A percentile compares a stretch with the other conserved stretches of the same genome.
Evolutionary conservation across 2,888 invertebrate species (phyloP).

Genomic region (Acronicta leporina): DNA sequence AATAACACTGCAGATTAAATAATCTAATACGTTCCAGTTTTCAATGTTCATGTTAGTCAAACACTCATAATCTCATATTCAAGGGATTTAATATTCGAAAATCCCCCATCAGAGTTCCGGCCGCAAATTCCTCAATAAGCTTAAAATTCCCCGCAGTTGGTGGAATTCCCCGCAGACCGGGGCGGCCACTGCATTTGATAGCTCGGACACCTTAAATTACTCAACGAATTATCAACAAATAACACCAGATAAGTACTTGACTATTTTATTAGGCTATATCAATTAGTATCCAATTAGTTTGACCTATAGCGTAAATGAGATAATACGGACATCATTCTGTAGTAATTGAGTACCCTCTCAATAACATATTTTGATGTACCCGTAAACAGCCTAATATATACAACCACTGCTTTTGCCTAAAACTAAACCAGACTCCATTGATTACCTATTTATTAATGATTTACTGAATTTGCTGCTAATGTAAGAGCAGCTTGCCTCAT

Average conservation of each 20-base stretch:
- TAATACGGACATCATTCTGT: no score
- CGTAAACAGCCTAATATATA: no score
- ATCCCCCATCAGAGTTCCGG: slow-evolving; percentile 46
- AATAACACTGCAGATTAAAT: no score
- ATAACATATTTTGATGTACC: no score
- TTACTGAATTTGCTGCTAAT: no score
- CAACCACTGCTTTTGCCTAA: no score
- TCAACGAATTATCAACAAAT: slow-evolving; percentile 12
- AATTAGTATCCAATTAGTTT: neutral
- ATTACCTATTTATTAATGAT: no score
- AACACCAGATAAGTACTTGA: neutral
- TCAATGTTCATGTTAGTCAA: slow-evolving; percentile 26
- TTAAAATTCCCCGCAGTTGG: slow-evolving; percentile 48
- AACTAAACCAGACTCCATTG: no score
- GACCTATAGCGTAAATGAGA: neutral
- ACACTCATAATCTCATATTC: slow-evolving; percentile 27
- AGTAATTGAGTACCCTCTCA: no score
- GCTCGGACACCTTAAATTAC: slow-evolving; percentile 35
- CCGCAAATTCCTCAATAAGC: slow-evolving; percentile 50
- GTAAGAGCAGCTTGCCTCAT: no score
- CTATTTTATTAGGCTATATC: neutral
- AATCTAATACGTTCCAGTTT: neutral
- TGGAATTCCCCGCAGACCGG: slow-evolving; percentile 36
- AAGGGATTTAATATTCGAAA: slow-evolving; percentile 41
- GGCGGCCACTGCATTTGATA: slow-evolving; percentile 29